Evolutionary conservation across 2,113 vertebrate species (phyloP).

Genomic region (Redunca redunca): DNA sequence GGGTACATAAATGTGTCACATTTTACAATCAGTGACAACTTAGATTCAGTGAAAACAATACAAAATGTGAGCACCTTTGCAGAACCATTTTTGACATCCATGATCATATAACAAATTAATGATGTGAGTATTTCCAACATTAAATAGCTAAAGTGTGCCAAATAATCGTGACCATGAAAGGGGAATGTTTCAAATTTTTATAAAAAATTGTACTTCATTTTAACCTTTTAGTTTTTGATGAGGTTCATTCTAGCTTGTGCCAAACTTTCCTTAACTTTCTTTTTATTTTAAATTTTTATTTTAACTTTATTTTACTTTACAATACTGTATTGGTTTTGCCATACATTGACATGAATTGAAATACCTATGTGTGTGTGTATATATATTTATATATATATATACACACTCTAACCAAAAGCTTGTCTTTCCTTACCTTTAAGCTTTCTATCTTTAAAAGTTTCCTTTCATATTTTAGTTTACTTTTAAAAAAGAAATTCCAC

Average conservation of each 20-base stretch:
- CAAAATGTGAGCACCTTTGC: background rate
- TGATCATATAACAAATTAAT: background rate
- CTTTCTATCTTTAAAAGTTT: background rate
- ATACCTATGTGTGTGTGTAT: background rate
- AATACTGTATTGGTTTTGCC: too few relatives aligned
- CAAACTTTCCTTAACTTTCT: background rate
- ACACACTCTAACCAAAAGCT: background rate
- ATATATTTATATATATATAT: background rate
- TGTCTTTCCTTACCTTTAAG: background rate
- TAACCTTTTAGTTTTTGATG: background rate
- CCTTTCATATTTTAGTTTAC: background rate
- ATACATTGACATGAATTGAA: background rate
- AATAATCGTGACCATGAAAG: background rate
- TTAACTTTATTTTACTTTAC: too few relatives aligned
- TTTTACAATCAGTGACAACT: background rate
- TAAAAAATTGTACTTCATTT: background rate
- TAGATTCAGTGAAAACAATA: background rate
- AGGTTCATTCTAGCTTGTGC: background rate
- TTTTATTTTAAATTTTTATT: background rate
- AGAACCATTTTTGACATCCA: background rate
- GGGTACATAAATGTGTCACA: background rate
- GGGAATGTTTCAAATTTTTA: background rate
- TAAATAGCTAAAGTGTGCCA: background rate
- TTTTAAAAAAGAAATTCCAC: background rate
- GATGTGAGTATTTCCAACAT: background rate